Conservation (phyloP, 2,888 invertebrate species). For the Macropis europaea region DNA sequence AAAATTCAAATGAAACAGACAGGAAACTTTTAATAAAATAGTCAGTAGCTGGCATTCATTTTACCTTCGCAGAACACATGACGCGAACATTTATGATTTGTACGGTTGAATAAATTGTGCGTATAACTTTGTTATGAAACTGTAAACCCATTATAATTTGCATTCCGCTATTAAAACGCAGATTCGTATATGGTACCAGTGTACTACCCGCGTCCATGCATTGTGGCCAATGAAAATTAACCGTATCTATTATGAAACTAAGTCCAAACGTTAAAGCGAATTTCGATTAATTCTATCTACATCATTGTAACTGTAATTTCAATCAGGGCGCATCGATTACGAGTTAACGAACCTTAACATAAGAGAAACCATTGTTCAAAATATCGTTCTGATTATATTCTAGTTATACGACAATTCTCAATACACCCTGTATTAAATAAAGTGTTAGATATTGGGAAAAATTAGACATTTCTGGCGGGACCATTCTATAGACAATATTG, state of each 20-base stretch:
- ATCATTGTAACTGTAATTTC: not conserved
- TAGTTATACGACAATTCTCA: too few relatives aligned
- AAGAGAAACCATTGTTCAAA: too few relatives aligned
- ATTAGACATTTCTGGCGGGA: too few relatives aligned
- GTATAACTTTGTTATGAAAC: conserved; percentile 31
- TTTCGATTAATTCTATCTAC: not conserved
- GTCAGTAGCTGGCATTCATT: conserved; percentile 8
- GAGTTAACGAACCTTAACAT: too few relatives aligned
- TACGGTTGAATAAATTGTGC: conserved; percentile 3
- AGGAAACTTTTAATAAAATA: not conserved
- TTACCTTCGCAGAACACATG: not conserved
- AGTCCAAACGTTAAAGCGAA: not conserved
- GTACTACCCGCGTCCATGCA: not conserved
- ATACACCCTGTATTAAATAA: too few relatives aligned
- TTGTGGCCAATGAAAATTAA: conserved; percentile 23
- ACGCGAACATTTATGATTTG: conserved; percentile 13
- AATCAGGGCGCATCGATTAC: not conserved
- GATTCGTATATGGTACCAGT: not conserved
- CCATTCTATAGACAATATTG: too few relatives aligned
- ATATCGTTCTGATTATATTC: too few relatives aligned
- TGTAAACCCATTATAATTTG: conserved; percentile 38
- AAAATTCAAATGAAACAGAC: not conserved
- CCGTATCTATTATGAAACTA: conserved; percentile 1
- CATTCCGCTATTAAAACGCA: conserved; percentile 12
- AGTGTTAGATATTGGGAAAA: not conserved